A percentile compares a stretch with the other conserved stretches of the same genome.
Evolutionary conservation across 2,888 invertebrate species (phyloP).

Genomic region (Aphidius colemani): DNA sequence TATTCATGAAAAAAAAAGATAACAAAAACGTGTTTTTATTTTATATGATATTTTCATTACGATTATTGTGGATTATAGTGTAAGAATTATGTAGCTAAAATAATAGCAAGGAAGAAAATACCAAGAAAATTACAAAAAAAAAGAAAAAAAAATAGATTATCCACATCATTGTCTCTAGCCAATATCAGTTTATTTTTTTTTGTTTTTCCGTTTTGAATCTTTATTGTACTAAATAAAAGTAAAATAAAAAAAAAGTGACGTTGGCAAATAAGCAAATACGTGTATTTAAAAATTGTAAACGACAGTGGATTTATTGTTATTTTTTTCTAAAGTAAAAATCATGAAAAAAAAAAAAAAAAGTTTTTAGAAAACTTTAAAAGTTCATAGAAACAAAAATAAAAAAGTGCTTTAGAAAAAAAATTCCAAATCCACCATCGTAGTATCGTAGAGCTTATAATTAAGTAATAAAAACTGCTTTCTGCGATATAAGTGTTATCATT

Average conservation of each 20-base stretch:
- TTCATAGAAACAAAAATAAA: too few species aligned
- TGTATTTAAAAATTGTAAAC: constrained; percentile 1
- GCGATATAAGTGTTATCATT: constrained; percentile 39
- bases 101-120: not conserved
- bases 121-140: not conserved
- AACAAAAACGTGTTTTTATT: constrained; percentile 31
- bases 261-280: too few species aligned
- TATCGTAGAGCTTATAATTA: constrained; percentile 37
- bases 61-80: constrained; percentile 30
- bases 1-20: not conserved
- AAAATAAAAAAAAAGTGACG: too few species aligned
- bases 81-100: constrained; percentile 21
- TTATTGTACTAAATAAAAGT: not conserved
- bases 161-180: too few species aligned
- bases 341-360: constrained; percentile 1
- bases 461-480: constrained; percentile 16
- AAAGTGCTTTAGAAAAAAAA: too few species aligned
- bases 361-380: not conserved
- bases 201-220: not conserved
- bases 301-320: not conserved
- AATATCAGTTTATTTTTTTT: not conserved
- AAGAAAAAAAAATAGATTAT: not conserved
- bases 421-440: constrained; percentile 19
- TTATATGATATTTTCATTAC: constrained; percentile 36
- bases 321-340: not conserved